Evolutionary conservation across 1,140 invertebrate species (phyloP), one percentile per base, ranked within the genome.

Genomic region (Drosophila trapezifrons): DNA sequence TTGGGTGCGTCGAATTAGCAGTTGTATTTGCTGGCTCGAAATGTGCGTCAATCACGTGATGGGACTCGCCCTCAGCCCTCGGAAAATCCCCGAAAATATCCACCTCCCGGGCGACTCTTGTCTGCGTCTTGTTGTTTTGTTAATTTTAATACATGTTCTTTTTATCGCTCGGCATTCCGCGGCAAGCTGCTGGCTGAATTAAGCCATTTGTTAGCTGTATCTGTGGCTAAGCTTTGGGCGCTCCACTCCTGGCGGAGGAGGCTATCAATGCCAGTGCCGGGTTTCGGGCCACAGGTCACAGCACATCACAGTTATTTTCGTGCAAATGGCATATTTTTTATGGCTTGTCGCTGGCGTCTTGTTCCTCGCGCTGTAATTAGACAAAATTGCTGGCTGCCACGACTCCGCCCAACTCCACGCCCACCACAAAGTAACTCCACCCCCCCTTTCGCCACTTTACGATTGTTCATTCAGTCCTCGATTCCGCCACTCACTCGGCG

Each of bases 11-110:
- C 74, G 75, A 78, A 74, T 71, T 75, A 77, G 51, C 67, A 72
- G 47, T 49, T 40, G 64, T 43, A 76, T 76, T 71, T 70, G 42
- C 57, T 60, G 67, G 47, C 42, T 52, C 43, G 27, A 79, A 89
- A 89, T 87, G 79, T 87, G 79, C 67, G 67, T 83, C 55, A 82
- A 82, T 76, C 82, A 86, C 82, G 82, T 72, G 83, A 86, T 87
- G 64, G 51, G 43, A 51, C 9, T 49, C 67, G 45, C 55, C 38
- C 32, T 15, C 46, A 43, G 40, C 18, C 18, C 37, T 10, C 18
- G 27, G 18, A 71, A 64, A 76, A 37, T 40, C 45, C 71, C 32
- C 51, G 51, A 54, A 49, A 54, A 47, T 32, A 38, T 37, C 37
- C 69, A 38, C 18, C 37, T 18, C 29, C 17, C 27, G 10, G 20